Conservation (phyloP, 2,113 vertebrate species). For the Donacobius atricapilla region DNA sequence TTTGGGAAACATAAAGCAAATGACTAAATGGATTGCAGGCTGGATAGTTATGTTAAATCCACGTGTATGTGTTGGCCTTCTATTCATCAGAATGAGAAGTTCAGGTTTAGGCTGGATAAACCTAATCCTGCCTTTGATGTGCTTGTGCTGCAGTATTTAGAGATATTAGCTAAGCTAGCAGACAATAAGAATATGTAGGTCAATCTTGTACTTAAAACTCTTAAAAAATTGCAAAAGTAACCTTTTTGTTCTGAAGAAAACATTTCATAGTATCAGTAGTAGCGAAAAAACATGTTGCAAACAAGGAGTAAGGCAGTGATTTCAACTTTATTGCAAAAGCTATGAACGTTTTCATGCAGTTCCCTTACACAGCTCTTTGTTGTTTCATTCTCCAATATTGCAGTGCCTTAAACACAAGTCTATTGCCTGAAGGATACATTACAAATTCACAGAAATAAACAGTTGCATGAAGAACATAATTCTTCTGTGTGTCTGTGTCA, state of each 20-base stretch:
- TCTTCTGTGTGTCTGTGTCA: neutral
- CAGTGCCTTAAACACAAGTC: neutral
- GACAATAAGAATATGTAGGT: neutral
- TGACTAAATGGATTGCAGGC: neutral
- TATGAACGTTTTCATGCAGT: neutral
- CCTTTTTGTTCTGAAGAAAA: neutral
- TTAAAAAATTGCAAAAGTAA: neutral
- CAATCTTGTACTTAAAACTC: neutral
- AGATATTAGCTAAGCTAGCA: neutral
- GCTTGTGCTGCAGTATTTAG: neutral
- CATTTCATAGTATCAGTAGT: neutral
- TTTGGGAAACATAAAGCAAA: neutral
- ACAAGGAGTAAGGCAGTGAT: neutral
- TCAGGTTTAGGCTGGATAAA: slow-evolving; percentile 29
- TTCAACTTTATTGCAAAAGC: neutral
- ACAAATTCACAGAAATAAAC: neutral
- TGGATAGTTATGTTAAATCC: neutral
- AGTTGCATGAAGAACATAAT: neutral
- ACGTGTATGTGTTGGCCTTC: neutral
- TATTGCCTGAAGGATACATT: neutral
- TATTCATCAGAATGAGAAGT: neutral
- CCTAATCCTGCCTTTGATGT: slow-evolving; percentile 45
- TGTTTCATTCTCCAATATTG: neutral
- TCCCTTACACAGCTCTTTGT: neutral
- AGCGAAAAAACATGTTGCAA: neutral